Evolutionary conservation across 2,888 invertebrate genomes (phyloP), one percentile per base, ranked within the genome.

Genomic region (Myopa tessellatipennis): DNA sequence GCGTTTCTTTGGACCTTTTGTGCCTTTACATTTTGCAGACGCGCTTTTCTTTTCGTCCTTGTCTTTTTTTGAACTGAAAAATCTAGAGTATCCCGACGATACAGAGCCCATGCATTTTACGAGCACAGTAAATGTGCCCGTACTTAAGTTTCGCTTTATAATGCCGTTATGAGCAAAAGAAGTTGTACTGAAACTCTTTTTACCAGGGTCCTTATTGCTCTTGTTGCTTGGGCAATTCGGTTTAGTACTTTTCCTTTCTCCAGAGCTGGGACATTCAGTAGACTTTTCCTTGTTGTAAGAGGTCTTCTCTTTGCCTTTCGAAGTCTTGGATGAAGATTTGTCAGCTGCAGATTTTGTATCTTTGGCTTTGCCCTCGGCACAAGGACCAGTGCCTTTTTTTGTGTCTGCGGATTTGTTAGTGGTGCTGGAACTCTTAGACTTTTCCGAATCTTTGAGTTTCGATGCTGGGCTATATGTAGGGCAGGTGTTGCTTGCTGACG

Each of bases 131-230:
- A 36, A 63, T 34, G 36, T n/a, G 36, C 18, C 10, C n/a, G 26
- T 60, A 26, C 61, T 69, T 16, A 69, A 61, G 8, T 38, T 14
- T 60, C 68, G 68, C 45, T 40, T 40, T 18, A 45, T 14, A 14
- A 68, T 14, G 14, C 38, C 6, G 40, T 68, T 50, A 26, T 58
- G 52, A 40, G 4, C 38, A 60, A 68, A 10, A 10, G 67, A 55
- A 4, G 40, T 38, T 52, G 78, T 78, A 40, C 78, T 78, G 26
- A 75, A 78, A n/a, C 65, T 61, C 26, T 74, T 74, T 40, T 74
- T 78, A 34, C 65, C 45, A 8, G 68, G n/a, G n/a, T 26, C 26
- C 26, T 26, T 26, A 38, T 71, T 58, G 5, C 63, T 63, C n/a
- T 61, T 69, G 10, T 60, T 60, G 8, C 36, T 50, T n/a, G 69